Conservation (phyloP, 2,113 vertebrate genomes). For the Ptilonorhynchus violaceus region DNA sequence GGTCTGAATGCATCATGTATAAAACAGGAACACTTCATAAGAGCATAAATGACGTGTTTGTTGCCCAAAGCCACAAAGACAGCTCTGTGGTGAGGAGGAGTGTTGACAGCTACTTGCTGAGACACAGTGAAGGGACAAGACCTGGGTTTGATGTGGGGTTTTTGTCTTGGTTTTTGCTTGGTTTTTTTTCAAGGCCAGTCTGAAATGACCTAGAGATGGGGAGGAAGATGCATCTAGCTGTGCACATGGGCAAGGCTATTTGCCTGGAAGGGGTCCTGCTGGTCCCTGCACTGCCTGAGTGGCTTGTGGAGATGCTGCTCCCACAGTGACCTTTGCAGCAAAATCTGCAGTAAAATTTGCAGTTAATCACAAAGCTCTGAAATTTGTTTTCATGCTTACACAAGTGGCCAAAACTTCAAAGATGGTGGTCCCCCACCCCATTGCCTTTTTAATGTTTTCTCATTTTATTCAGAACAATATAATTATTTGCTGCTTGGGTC, state of each 20-base stretch:
- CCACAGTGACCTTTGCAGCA: not conserved
- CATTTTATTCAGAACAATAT: not conserved
- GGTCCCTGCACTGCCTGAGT: not conserved
- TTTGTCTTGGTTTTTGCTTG: not conserved
- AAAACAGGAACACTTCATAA: conserved; percentile 53
- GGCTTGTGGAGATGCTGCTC: not conserved
- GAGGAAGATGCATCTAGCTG: not conserved
- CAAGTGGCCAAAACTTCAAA: not conserved
- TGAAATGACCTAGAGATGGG: not conserved
- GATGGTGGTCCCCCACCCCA: rapidly evolving
- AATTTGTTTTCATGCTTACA: not conserved
- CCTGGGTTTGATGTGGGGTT: not conserved
- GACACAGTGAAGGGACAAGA: not conserved
- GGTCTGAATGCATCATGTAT: conserved; percentile 42
- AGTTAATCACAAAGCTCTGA: not conserved
- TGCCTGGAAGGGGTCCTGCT: not conserved
- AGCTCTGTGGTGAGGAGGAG: not conserved
- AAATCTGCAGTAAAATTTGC: not conserved
- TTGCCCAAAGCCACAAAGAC: not conserved
- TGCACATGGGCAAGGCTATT: not conserved
- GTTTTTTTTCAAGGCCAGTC: not conserved
- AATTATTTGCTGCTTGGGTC: not conserved
- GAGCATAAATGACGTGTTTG: not conserved
- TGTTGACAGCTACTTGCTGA: not conserved
- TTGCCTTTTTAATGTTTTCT: not conserved